phyloP scores from a whole-genome alignment of 2,797 vertebrate species.

The Darevskia nairensis region DNA sequence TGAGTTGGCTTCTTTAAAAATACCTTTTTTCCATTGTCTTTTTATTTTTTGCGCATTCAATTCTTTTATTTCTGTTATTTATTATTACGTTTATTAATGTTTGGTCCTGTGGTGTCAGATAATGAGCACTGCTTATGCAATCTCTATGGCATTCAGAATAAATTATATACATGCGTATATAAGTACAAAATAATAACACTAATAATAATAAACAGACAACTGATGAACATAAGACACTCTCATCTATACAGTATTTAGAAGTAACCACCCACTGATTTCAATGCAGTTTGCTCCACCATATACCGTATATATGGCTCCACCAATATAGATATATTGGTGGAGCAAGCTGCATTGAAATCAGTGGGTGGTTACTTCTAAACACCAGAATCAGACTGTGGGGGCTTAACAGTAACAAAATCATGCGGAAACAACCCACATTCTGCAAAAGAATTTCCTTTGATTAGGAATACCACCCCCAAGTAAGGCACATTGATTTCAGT shows the following conservation, averaged over 20 bases:
- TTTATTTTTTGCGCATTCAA: not conserved
- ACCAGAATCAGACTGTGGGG: not conserved
- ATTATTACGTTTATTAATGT: not conserved
- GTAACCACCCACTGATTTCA: too few species aligned
- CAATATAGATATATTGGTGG: not conserved
- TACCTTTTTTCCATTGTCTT: constrained; percentile 2
- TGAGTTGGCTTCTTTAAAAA: accelerated
- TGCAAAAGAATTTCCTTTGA: not conserved
- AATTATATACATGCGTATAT: not conserved
- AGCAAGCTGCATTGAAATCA: not conserved
- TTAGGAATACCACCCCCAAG: not conserved
- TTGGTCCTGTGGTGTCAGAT: not conserved
- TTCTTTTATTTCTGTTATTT: not conserved
- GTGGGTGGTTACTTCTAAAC: not conserved
- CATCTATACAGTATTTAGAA: too few species aligned
- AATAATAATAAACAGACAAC: not conserved
- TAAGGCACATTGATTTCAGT: not conserved
- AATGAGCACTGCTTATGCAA: not conserved
- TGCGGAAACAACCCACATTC: not conserved
- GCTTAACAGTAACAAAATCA: too few species aligned
- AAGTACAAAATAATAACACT: constrained; percentile 6
- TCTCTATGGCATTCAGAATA: not conserved
- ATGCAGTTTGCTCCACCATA: too few species aligned
- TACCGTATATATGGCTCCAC: too few species aligned
- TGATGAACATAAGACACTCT: not conserved